A percentile compares a stretch with the other conserved stretches of the same genome.
These are phyloP conservation scores for Sphaeramia orbicularis DNA, from an alignment of 2,797 vertebrate species.

Conservation along the genomic window DNA sequence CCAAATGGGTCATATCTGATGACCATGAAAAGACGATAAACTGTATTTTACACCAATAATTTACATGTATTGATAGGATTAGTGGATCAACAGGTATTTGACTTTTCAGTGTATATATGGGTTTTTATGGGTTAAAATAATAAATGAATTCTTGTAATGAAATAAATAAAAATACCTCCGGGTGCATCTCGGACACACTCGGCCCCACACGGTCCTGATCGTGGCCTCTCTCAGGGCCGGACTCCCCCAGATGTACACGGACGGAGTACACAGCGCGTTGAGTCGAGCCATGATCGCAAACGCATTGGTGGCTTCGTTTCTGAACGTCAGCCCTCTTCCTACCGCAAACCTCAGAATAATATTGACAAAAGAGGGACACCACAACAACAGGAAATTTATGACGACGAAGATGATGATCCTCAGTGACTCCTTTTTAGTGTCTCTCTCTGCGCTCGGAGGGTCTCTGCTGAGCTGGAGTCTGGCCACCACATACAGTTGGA, in stretches of 20 bases:
- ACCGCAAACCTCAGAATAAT: conserved; percentile 53
- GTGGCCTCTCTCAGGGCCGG: conserved; percentile 65
- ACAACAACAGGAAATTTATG: conserved; percentile 75
- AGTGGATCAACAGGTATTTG: too few relatives aligned
- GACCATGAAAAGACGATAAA: too few relatives aligned
- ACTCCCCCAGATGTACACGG: conserved; percentile 77
- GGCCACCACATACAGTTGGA: conserved; percentile 75
- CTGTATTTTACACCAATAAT: too few relatives aligned
- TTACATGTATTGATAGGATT: too few relatives aligned
- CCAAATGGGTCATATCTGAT: too few relatives aligned
- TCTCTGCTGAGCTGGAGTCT: conserved; percentile 66
- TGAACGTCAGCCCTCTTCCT: conserved; percentile 50
- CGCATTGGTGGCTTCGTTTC: conserved; percentile 72
- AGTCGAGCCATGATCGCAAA: conserved; percentile 74
- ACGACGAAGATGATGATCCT: conserved; percentile 81
- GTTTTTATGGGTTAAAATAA: too few relatives aligned
- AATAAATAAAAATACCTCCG: too few relatives aligned
- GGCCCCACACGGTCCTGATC: conserved; percentile 59
- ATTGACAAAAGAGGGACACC: conserved; percentile 73
- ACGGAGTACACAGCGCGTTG: conserved; percentile 69
- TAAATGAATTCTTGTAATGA: too few relatives aligned
- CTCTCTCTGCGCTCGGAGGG: conserved; percentile 57
- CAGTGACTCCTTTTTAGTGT: conserved; percentile 72
- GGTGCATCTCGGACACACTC: conserved; percentile 55
- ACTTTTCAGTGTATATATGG: too few relatives aligned